phyloP scores from a whole-genome alignment of 1,140 invertebrate genomes.

The Leptinotarsa undecemlineata region DNA sequence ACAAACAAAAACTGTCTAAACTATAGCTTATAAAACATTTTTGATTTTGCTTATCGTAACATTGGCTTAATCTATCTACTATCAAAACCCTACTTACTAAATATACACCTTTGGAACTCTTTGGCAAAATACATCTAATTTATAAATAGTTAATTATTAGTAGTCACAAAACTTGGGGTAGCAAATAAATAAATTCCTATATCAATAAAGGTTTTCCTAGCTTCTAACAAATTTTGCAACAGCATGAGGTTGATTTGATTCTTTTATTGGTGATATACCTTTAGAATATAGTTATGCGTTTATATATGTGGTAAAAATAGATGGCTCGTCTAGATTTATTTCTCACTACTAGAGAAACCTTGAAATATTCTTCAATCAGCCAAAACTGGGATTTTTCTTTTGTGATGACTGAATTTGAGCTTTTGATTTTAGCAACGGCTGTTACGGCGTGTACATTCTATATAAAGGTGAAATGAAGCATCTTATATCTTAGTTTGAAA shows the following conservation, averaged over 20 bases:
- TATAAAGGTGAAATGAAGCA: background rate
- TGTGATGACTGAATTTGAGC: too few relatives aligned
- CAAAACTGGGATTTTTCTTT: too few relatives aligned
- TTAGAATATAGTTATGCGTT: conserved; percentile 2
- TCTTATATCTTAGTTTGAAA: background rate
- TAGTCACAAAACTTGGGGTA: background rate
- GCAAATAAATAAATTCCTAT: background rate
- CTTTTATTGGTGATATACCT: background rate
- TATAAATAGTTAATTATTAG: background rate
- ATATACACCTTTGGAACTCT: conserved; percentile 4
- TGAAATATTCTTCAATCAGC: too few relatives aligned
- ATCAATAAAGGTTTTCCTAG: background rate
- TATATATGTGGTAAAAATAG: background rate
- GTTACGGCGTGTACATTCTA: background rate
- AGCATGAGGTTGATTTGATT: conserved; percentile 2
- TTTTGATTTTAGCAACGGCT: background rate
- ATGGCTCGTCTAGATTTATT: too few relatives aligned
- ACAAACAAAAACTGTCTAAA: too few relatives aligned
- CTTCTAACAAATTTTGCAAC: background rate
- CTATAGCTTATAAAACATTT: too few relatives aligned
- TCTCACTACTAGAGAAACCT: too few relatives aligned
- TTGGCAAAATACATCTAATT: conserved; percentile 2
- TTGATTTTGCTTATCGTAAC: too few relatives aligned
- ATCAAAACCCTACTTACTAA: background rate
- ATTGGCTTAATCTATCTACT: background rate